Evolutionary conservation across 1,140 invertebrate genomes (phyloP).

Genomic region (Hyphantria cunea): DNA sequence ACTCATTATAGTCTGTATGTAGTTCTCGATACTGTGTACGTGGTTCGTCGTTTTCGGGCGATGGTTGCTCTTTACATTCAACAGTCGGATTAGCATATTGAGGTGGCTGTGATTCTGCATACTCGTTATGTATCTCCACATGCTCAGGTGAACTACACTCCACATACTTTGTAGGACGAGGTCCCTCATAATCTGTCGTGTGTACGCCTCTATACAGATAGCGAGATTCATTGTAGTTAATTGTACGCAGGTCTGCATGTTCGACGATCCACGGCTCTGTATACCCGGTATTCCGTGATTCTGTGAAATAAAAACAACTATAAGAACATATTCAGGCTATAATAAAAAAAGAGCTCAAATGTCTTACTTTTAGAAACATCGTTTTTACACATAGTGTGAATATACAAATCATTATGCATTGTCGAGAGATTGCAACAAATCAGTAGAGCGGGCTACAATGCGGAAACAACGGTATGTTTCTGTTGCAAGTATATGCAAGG

Average conservation of each 20-base stretch:
- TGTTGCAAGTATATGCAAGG: too few species aligned
- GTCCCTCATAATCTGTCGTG: not conserved
- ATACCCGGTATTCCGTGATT: conserved; percentile 9
- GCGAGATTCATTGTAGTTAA: not conserved
- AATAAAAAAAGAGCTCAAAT: too few species aligned
- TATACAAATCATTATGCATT: too few species aligned
- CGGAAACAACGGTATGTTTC: too few species aligned
- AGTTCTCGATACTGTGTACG: not conserved
- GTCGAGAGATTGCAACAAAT: too few species aligned
- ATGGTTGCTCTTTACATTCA: not conserved
- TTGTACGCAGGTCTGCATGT: not conserved
- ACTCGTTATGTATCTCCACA: not conserved
- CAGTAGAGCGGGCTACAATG: too few species aligned
- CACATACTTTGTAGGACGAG: not conserved
- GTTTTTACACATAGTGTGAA: too few species aligned
- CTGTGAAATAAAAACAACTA: conserved; percentile 28
- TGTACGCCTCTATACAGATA: not conserved
- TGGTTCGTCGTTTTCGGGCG: not conserved
- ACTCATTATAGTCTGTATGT: not conserved
- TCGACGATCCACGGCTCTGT: not conserved
- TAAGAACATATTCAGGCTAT: too few species aligned
- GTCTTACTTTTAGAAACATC: too few species aligned
- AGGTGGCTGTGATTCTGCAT: not conserved
- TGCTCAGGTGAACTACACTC: not conserved
- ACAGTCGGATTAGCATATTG: not conserved